phyloP scores from a whole-genome alignment of 2,113 vertebrate genomes.

The Dasyornis broadbenti region DNA sequence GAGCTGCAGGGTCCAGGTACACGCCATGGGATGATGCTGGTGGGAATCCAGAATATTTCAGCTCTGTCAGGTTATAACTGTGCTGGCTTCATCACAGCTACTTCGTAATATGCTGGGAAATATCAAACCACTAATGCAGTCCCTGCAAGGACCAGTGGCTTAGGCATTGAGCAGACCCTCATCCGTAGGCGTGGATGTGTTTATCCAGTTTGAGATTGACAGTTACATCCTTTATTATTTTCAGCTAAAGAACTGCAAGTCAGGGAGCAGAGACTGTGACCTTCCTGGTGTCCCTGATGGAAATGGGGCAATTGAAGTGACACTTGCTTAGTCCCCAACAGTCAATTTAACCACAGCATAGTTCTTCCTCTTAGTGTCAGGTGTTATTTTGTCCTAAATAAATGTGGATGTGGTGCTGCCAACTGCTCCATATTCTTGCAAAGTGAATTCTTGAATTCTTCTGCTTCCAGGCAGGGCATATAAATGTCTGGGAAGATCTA shows the following conservation, averaged over 20 bases:
- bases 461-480: background rate
- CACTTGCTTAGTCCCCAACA: background rate
- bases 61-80: background rate
- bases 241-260: background rate
- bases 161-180: background rate
- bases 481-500: background rate
- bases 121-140: fast-evolving
- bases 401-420: background rate
- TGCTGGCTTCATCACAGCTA: background rate
- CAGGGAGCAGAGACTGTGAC: background rate
- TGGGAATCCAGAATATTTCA: background rate
- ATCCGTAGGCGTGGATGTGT: fast-evolving
- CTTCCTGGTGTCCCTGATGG: background rate
- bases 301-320: background rate
- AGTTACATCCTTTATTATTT: background rate
- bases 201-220: background rate
- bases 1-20: background rate
- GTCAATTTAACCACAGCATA: background rate
- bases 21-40: background rate
- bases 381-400: background rate
- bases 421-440: background rate
- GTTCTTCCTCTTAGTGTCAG: background rate
- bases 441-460: background rate
- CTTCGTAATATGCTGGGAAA: background rate
- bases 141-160: background rate